These are phyloP conservation scores for Lethenteron reissneri DNA, from an alignment of 2,113 vertebrate species.

Conservation along the genomic window DNA sequence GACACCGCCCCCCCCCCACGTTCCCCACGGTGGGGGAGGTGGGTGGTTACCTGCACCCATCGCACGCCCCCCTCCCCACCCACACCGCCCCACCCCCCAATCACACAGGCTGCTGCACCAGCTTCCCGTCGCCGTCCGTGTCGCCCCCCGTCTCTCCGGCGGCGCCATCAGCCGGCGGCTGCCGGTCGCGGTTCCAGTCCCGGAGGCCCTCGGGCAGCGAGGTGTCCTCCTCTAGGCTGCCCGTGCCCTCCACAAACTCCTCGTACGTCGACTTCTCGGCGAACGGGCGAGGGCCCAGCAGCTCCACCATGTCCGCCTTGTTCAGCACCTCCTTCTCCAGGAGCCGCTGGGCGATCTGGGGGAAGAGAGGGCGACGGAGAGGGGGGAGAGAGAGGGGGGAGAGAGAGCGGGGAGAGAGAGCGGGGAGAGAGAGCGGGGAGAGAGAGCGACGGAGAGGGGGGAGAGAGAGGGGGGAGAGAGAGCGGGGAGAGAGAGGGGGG, in stretches of 20 bases:
- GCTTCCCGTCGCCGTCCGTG: no score
- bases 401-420: slow-evolving; percentile 8
- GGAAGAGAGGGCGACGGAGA: background rate
- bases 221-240: slow-evolving; percentile 73
- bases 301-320: slow-evolving; percentile 73
- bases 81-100: no score
- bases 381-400: no score
- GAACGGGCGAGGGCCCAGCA: slow-evolving; percentile 64
- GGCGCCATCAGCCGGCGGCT: background rate
- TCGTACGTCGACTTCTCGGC: slow-evolving; percentile 81
- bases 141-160: background rate
- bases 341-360: slow-evolving; percentile 65
- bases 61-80: no score
- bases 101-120: no score
- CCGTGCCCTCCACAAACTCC: slow-evolving; percentile 89
- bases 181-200: slow-evolving; percentile 76
- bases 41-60: no score
- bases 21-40: no score
- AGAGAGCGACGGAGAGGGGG: background rate
- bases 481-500: slow-evolving; percentile 8
- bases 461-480: no score
- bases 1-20: no score
- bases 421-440: slow-evolving; percentile 2
- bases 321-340: slow-evolving; percentile 82
- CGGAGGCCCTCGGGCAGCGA: slow-evolving; percentile 71